phyloP scores from a whole-genome alignment of 2,888 invertebrate genomes.

The Andrena praecox region DNA sequence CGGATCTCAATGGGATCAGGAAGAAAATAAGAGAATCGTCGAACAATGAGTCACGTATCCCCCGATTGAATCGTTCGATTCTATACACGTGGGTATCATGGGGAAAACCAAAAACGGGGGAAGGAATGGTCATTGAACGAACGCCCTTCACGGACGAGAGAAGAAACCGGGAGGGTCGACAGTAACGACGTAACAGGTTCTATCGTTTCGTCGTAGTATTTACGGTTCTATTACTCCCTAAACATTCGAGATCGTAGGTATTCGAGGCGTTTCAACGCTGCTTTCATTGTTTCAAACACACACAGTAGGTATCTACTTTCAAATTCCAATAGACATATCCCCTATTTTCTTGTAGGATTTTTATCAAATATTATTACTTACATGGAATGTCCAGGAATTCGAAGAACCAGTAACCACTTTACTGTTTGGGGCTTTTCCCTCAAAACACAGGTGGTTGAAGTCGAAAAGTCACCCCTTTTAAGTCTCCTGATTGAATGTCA shows the following conservation, averaged over 20 bases:
- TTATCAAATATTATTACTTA: no score
- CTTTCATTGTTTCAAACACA: no score
- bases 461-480: no score
- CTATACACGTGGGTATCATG: background rate
- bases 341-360: no score
- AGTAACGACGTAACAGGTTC: slow-evolving; percentile 66
- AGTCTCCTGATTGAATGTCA: no score
- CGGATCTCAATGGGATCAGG: background rate
- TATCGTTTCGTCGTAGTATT: slow-evolving; percentile 68
- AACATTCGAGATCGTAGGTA: background rate
- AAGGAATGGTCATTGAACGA: slow-evolving; percentile 27
- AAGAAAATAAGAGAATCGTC: slow-evolving; percentile 11
- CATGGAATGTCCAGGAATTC: no score
- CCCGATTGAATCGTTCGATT: slow-evolving; percentile 31
- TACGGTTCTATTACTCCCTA: slow-evolving; percentile 68
- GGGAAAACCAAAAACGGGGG: background rate
- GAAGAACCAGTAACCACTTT: no score
- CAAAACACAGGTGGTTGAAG: no score
- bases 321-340: no score
- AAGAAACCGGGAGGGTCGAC: slow-evolving; percentile 32
- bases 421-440: no score
- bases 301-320: no score
- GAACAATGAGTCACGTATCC: slow-evolving; percentile 9
- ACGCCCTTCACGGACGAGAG: background rate
- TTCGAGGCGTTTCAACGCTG: no score